Conservation (phyloP, 2,888 invertebrate species). For the Dilophus febrilis region DNA sequence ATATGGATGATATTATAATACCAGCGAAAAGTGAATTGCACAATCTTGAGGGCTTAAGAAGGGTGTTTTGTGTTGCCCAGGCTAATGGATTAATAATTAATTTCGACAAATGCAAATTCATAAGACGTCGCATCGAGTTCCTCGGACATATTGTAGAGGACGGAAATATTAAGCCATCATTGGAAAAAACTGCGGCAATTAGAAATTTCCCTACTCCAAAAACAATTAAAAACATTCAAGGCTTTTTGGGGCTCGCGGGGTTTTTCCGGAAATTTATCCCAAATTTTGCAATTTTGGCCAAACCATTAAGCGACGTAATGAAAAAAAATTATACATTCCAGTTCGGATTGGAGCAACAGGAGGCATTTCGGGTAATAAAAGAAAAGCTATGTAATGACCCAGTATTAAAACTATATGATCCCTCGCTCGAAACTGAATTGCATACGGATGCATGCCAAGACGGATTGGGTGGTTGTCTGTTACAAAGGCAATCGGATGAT, state of each 20-base stretch:
- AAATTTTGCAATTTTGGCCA: not conserved
- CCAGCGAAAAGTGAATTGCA: too few species aligned
- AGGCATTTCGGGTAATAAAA: not conserved
- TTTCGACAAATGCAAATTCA: too few species aligned
- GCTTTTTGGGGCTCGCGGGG: not conserved
- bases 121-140: too few species aligned
- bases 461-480: not conserved
- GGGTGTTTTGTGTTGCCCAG: too few species aligned
- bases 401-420: not conserved
- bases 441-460: not conserved
- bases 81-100: too few species aligned
- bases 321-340: not conserved
- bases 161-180: too few species aligned
- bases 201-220: too few species aligned
- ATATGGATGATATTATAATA: too few species aligned
- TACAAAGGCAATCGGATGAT: not conserved
- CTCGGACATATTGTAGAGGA: too few species aligned
- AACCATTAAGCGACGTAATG: not conserved
- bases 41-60: too few species aligned
- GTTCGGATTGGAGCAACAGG: not conserved
- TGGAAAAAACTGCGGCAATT: too few species aligned
- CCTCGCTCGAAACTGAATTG: not conserved
- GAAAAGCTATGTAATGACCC: not conserved
- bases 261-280: not conserved
- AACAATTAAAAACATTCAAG: too few species aligned